These are phyloP conservation scores for Macropis europaea DNA, from an alignment of 2,888 invertebrate genomes.

Conservation along the genomic window DNA sequence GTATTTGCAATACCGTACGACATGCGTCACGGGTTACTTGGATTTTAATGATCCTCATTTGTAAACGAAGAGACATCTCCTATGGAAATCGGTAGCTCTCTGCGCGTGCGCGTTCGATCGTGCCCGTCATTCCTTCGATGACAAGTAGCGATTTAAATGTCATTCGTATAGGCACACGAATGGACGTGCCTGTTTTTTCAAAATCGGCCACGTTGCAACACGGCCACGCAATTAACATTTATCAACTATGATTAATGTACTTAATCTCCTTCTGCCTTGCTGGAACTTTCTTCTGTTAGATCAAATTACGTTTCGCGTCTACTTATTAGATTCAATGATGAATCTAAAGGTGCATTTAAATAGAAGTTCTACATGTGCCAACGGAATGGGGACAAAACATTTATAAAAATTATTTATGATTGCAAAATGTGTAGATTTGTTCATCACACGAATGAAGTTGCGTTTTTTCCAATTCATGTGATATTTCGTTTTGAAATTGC, in stretches of 20 bases:
- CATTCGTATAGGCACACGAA: conserved; percentile 28
- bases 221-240: neutral
- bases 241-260: neutral
- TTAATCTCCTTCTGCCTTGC: neutral
- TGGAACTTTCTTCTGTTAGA: too few relatives aligned
- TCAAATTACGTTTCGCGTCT: too few relatives aligned
- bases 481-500: too few relatives aligned
- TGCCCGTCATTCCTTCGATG: conserved; percentile 38
- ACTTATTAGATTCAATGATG: too few relatives aligned
- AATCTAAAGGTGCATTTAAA: too few relatives aligned
- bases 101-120: conserved; percentile 34
- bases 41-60: conserved; percentile 38
- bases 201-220: conserved; percentile 3
- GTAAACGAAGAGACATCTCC: conserved; percentile 34
- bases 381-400: too few relatives aligned
- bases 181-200: conserved; percentile 20
- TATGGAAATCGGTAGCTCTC: conserved; percentile 32
- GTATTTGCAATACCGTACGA: conserved; percentile 17
- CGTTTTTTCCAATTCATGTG: too few relatives aligned
- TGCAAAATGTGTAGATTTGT: too few relatives aligned
- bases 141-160: conserved; percentile 34
- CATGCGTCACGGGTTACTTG: conserved; percentile 10
- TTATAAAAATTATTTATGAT: too few relatives aligned
- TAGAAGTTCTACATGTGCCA: too few relatives aligned
- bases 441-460: too few relatives aligned